Conservation (phyloP, 1,140 invertebrate genomes). For the Pseudoatta argentina region DNA sequence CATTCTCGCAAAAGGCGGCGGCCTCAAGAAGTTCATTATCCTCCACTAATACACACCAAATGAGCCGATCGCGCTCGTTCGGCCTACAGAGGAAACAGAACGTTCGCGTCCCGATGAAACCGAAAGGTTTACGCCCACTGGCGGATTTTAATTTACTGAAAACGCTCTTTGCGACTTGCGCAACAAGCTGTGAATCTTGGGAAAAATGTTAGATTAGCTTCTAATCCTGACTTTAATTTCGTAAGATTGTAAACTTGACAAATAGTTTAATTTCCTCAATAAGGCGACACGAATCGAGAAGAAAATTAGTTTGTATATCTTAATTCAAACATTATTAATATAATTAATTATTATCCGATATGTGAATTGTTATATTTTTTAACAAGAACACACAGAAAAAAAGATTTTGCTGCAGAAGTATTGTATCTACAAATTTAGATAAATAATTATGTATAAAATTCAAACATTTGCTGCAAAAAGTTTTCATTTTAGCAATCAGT, state of each 20-base stretch:
- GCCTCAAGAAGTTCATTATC: conserved; percentile 80
- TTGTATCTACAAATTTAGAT: too few relatives aligned
- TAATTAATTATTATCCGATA: neutral
- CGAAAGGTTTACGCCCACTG: conserved; percentile 66
- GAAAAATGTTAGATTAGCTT: conserved; percentile 24
- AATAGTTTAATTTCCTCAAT: neutral
- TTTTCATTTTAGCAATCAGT: too few relatives aligned
- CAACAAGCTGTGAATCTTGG: conserved; percentile 3
- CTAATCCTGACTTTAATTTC: neutral
- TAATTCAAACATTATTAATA: neutral
- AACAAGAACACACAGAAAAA: neutral
- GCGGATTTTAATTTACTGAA: conserved; percentile 61
- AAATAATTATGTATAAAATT: too few relatives aligned
- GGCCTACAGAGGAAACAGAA: conserved; percentile 37
- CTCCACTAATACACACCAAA: conserved; percentile 81
- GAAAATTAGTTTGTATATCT: neutral
- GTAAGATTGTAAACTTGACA: neutral
- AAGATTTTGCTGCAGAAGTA: too few relatives aligned
- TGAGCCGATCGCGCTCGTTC: conserved; percentile 69
- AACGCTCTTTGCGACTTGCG: conserved; percentile 39
- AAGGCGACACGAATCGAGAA: neutral
- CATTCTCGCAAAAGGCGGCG: conserved; percentile 74
- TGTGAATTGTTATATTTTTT: neutral
- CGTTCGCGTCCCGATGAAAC: conserved; percentile 27
- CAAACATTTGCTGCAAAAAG: too few relatives aligned